These are phyloP conservation scores for Brenthis ino DNA, from an alignment of 2,888 invertebrate species.

Conservation along the genomic window DNA sequence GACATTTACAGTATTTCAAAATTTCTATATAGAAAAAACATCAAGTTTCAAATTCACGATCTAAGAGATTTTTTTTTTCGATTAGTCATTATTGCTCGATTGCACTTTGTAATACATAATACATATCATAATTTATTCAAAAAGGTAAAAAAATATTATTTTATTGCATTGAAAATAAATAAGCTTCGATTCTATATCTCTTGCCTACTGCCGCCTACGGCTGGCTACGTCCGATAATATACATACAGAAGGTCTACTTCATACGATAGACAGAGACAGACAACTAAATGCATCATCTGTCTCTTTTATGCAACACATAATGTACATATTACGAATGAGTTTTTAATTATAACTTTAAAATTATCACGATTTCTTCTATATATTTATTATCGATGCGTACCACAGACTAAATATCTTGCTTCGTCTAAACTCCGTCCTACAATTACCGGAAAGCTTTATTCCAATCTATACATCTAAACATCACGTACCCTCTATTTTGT, in stretches of 20 bases:
- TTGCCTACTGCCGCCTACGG: conserved; percentile 12
- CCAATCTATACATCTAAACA: conserved; percentile 15
- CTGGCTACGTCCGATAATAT: neutral
- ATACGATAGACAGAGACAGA: neutral
- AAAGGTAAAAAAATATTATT: conserved; percentile 34
- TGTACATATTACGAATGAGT: no score
- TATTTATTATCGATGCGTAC: neutral
- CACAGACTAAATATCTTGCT: conserved; percentile 3
- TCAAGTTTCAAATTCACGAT: conserved; percentile 18
- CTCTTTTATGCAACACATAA: neutral
- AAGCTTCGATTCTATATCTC: conserved; percentile 6
- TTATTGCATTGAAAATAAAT: conserved; percentile 35
- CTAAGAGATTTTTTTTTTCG: conserved; percentile 10
- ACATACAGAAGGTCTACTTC: neutral
- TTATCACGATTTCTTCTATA: neutral
- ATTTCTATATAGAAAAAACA: conserved; percentile 28
- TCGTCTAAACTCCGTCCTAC: conserved; percentile 2
- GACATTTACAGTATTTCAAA: conserved; percentile 27
- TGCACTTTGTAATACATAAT: conserved; percentile 12
- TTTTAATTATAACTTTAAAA: neutral
- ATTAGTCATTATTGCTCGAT: conserved; percentile 35
- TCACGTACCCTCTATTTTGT: conserved; percentile 13
- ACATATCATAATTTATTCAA: conserved; percentile 17
- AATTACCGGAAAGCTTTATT: conserved; percentile 13
- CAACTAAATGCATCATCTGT: neutral